These are phyloP conservation scores for Rhagonycha fulva DNA, from an alignment of 2,888 invertebrate species.

Conservation along the genomic window DNA sequence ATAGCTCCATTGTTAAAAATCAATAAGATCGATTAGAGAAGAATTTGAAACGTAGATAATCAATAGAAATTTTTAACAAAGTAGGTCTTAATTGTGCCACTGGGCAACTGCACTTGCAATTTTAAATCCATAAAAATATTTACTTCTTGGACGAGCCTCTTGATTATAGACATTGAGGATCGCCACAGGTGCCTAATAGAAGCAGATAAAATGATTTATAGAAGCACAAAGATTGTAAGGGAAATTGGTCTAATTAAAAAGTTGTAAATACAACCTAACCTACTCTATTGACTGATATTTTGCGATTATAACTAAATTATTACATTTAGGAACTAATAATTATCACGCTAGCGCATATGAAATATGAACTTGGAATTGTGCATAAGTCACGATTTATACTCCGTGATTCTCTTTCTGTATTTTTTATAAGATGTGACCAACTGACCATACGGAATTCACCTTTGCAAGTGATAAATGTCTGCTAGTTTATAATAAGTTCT, in stretches of 20 bases:
- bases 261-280: not conserved
- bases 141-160: slow-evolving; percentile 24
- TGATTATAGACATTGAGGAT: slow-evolving; percentile 32
- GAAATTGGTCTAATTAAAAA: not conserved
- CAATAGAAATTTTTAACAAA: slow-evolving; percentile 12
- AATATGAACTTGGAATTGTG: not conserved
- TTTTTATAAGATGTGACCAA: slow-evolving; percentile 38
- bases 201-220: slow-evolving; percentile 17
- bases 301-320: not conserved
- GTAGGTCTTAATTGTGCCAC: slow-evolving; percentile 15
- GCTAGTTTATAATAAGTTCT: slow-evolving; percentile 34
- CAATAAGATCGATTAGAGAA: not conserved
- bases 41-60: not conserved
- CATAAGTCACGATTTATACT: slow-evolving; percentile 12
- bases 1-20: not conserved
- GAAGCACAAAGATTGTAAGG: not conserved
- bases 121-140: slow-evolving; percentile 7
- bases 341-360: not conserved
- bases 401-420: slow-evolving; percentile 15
- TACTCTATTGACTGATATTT: slow-evolving; percentile 16
- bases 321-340: not conserved
- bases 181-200: slow-evolving; percentile 35
- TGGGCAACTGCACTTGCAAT: slow-evolving; percentile 19
- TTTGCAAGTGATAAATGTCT: slow-evolving; percentile 41
- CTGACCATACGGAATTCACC: slow-evolving; percentile 43